Conservation (phyloP, 1,140 invertebrate species). For the Himalopsyche phryganea region DNA sequence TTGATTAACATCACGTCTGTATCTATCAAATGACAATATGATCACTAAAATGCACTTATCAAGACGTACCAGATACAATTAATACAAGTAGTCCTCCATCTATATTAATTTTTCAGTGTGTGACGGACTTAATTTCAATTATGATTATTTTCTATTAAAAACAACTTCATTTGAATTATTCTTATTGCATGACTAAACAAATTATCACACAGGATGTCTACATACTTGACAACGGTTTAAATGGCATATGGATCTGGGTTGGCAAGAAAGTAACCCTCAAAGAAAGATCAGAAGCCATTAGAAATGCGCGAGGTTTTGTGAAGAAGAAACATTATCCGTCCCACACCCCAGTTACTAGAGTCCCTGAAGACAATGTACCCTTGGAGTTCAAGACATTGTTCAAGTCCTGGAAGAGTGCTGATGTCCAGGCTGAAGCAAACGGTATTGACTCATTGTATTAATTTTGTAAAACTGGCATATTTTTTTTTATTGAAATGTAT, state of each 20-base stretch:
- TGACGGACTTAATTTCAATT: too few species aligned
- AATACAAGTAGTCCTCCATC: too few species aligned
- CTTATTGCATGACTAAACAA: not conserved
- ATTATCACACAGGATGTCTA: constrained; percentile 65
- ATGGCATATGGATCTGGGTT: constrained; percentile 92
- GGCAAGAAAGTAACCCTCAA: constrained; percentile 67
- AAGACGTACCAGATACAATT: too few species aligned
- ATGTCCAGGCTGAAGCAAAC: constrained; percentile 40
- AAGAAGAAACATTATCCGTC: constrained; percentile 81
- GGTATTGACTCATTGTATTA: constrained; percentile 12
- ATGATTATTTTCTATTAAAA: too few species aligned
- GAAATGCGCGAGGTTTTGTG: constrained; percentile 84
- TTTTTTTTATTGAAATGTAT: too few species aligned
- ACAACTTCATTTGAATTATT: too few species aligned
- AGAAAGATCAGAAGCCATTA: constrained; percentile 74
- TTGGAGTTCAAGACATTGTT: constrained; percentile 83
- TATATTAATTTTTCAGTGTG: too few species aligned
- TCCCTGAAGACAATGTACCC: constrained; percentile 79
- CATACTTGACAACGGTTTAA: constrained; percentile 80
- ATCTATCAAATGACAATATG: too few species aligned
- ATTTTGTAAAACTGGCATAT: not conserved
- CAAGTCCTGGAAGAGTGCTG: constrained; percentile 65
- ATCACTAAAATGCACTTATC: too few species aligned
- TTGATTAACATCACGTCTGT: too few species aligned
- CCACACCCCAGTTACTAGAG: constrained; percentile 71